Base-by-base conservation (phyloP, 2,888 invertebrate genomes). In the Psylliodes chrysocephalus region DNA sequence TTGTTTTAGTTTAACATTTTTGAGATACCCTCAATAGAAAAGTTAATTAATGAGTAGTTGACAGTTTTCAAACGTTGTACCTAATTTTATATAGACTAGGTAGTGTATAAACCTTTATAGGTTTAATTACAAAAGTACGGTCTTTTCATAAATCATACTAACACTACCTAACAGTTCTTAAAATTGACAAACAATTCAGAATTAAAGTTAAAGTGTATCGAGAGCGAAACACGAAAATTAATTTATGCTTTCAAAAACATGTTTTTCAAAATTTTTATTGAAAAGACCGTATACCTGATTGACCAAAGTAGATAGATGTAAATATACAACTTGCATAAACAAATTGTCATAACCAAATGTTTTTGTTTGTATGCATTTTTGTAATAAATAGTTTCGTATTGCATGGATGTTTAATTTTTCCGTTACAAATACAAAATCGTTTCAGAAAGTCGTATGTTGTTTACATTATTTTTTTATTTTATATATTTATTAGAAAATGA, bases 331-430 rank as follows among this genome's bases (percentile, higher is more conserved):
- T 49, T 44, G 42, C 44, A 35, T 38, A 25, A 57, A 38, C n/a
- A 51, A 44, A 44, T 54, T 54, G 42, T 40, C 25, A 47, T 40
- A 49, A 55, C 18, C 15, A 33, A 38, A 62, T 60, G 59, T 55
- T 67, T 60, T 72, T 71, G 60, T 69, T 69, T 70, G 71, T 72
- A 70, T 73, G 70, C 68, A 72, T 69, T 72, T 73, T 70, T 72
- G 69, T 70, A 73, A 73, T 73, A 73, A 72, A 73, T 71, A 70
- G 71, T 69, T 69, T 44, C 49, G 59, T 71, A 70, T 63, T 72
- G 73, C 67, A 72, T 72, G 73, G 66, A 64, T 68, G 72, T 73
- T 73, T 73, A 70, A 69, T 73, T 71, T 60, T 63, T 40, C 59
- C 59, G 59, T 40, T 51, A 40, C 28, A 40, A 49, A 49, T 33